Evolutionary conservation across 1,140 invertebrate species (phyloP), one percentile per base, ranked within the genome.

Genomic region (Drosophila arizonae): DNA sequence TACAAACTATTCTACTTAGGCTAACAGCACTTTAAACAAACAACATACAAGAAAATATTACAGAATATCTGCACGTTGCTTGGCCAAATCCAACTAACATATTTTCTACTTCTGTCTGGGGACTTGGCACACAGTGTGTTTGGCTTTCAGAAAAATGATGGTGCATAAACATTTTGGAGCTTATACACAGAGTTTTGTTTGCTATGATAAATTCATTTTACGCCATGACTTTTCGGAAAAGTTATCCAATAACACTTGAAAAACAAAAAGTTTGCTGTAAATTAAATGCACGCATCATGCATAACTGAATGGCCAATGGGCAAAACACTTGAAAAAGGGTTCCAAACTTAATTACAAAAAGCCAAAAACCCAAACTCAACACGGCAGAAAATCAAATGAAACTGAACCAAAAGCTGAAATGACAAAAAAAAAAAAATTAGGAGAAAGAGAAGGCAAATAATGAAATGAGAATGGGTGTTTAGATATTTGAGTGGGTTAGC

Each of bases 281-380:
- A 81, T 86, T 54, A 86, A 78, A 87, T 76, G 58, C 66, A 70
- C 54, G 66, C 72, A 70, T 64, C 67, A 62, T 74, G 66, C 66
- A 69, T 51, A 81, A 78, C 69, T 74, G 66, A 58, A 58, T 64
- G 67, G 45, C 11, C 63, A 79, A 77, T 72, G 79, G 65, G 68
- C 50, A 51, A 11, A 46, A 51, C 72, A 79, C 76, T 85, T 73
- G 48, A 71, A 72, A 79, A 87, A 88, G 82, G 76, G 84, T 66
- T 82, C 64, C 68, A 51, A 79, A 82, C 72, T 79, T 87, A 87
- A 88, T 87, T 87, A 87, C 79, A 88, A 88, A 76, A 74, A 76
- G 30, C 43, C 43, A 63, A 68, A 68, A 60, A 60, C n/a, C 68
- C 81, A 77, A 64, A 64, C 13, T 64, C 81, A 85, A 61, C 80